A percentile compares a stretch with the other conserved stretches of the same genome.
phyloP scores from a whole-genome alignment of 1,140 invertebrate species.

The Microplitis demolitor region DNA sequence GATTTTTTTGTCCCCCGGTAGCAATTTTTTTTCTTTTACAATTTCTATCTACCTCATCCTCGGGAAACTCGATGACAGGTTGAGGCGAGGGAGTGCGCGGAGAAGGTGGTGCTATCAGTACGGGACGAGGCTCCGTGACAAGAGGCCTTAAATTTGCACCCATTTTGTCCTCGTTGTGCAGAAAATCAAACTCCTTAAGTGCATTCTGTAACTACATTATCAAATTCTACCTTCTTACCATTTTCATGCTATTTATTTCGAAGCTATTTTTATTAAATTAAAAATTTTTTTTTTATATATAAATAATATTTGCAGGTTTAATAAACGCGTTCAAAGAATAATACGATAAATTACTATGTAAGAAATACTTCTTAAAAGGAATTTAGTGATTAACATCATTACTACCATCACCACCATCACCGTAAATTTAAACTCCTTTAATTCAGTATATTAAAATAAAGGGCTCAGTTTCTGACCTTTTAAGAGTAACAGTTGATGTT shows the following conservation, averaged over 20 bases:
- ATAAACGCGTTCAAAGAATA: too few relatives aligned
- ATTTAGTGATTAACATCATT: not conserved
- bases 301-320: not conserved
- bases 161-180: slow-evolving; percentile 76
- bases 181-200: slow-evolving; percentile 86
- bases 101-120: slow-evolving; percentile 63
- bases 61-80: slow-evolving; percentile 78
- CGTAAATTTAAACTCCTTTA: not conserved
- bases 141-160: slow-evolving; percentile 60
- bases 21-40: slow-evolving; percentile 14
- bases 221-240: slow-evolving; percentile 49
- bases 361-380: not conserved
- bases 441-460: not conserved
- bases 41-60: slow-evolving; percentile 70
- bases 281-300: too few relatives aligned
- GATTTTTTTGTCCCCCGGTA: not conserved
- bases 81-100: slow-evolving; percentile 76
- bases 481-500: too few relatives aligned
- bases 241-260: not conserved
- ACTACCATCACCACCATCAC: slow-evolving; percentile 23
- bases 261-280: too few relatives aligned
- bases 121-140: slow-evolving; percentile 59
- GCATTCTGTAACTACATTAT: slow-evolving; percentile 78
- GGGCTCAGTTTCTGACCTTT: too few relatives aligned
- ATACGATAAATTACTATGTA: too few relatives aligned